These are phyloP conservation scores for Acheta domesticus DNA, from an alignment of 2,888 invertebrate genomes.

Conservation along the genomic window DNA sequence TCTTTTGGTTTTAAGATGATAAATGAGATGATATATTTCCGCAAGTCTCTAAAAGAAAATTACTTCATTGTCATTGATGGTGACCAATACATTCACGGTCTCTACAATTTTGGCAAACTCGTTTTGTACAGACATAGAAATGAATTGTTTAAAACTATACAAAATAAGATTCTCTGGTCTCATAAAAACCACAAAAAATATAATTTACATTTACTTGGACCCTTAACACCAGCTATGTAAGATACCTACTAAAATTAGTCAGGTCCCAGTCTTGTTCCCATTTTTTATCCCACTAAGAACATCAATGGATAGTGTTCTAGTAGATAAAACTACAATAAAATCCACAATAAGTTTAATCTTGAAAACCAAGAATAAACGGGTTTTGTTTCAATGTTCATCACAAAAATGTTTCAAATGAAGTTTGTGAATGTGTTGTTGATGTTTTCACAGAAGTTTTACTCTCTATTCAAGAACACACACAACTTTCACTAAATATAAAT, in stretches of 20 bases:
- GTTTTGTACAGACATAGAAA: slow-evolving; percentile 3
- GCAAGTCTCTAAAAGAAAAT: too few relatives aligned
- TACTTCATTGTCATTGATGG: too few relatives aligned
- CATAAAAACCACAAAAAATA: slow-evolving; percentile 4
- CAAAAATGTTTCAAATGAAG: not conserved
- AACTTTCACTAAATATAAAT: slow-evolving; percentile 44
- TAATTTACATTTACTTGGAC: slow-evolving; percentile 23
- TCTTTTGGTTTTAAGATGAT: too few relatives aligned
- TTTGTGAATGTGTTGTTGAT: too few relatives aligned
- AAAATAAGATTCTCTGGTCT: slow-evolving; percentile 9
- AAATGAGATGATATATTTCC: too few relatives aligned
- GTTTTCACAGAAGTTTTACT: not conserved
- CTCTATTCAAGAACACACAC: not conserved
- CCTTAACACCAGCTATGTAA: slow-evolving; percentile 19
- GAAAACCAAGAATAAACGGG: not conserved
- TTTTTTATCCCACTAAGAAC: not conserved
- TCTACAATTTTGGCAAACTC: not conserved
- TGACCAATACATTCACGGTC: not conserved
- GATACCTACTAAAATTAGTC: not conserved
- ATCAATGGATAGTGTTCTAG: not conserved
- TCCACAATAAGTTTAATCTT: too few relatives aligned
- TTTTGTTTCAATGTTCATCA: not conserved
- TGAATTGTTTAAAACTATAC: slow-evolving; percentile 3
- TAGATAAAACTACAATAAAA: not conserved
- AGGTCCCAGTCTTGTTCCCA: slow-evolving; percentile 23